Base-by-base conservation (phyloP, 2,797 vertebrate genomes). In the Ctenochaetus hawaiiensis region DNA sequence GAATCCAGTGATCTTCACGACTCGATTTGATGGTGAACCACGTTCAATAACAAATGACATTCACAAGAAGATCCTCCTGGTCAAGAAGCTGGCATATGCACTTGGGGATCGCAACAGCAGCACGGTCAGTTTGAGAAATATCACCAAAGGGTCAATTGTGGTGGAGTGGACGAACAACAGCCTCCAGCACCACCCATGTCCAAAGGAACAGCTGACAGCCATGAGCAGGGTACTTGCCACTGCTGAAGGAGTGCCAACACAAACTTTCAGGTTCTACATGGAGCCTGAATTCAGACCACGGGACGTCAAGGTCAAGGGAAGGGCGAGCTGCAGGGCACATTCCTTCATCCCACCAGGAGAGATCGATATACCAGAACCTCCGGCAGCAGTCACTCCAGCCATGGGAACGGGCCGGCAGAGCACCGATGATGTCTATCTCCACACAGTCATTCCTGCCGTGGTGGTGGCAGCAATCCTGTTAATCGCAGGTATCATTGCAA, bases 161-260 rank as follows among this genome's bases (percentile, higher is more conserved):
- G 96, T 99, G 59, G 97, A 98, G 61, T 99, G 98, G 98, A 99
- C 96, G 0, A 99, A 99, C 90, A 98, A 96, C 80, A 98, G 97
- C 0, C 93, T 99, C 53, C 96, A 96, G 0, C 89, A 96, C 22
- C 93, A 96, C 41, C 97, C 97, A 0, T 99, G 98, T 57, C 98
- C 98, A 8, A 95, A 93, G 80, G 97, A 99, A 10, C 97, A 97
- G 90, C 96, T 99, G 30, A 59, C 85, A 6, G 89, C 75, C 13
- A 93, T 99, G 92, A 97, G 97, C 82, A 94, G 68, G 58, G 95
- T 87, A 49, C 97, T 99, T 0, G 95, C 96, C 0, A 94, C 95
- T 53, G 92, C 93, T 1, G 88, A 96, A 0, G 97, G 97, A 0
- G 92, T 67, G 26, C 97, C 97, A 0, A 93, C 95, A 0, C 67